Conservation (phyloP, 2,888 invertebrate species). For the Epinotia bilunana region DNA sequence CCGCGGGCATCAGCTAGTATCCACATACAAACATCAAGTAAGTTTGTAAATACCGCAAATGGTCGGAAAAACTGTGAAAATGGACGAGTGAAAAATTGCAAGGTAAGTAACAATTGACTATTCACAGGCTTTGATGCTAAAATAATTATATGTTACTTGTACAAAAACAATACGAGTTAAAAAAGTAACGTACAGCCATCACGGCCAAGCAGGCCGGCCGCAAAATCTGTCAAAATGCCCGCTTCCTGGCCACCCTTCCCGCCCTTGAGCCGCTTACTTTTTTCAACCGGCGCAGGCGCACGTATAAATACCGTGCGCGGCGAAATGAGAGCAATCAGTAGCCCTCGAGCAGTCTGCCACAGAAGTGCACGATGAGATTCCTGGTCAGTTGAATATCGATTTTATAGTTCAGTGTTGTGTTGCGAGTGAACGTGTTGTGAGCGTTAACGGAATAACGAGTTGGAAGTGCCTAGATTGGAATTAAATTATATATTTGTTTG, state of each 20-base stretch:
- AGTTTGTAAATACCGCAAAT: too few relatives aligned
- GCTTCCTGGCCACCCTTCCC: slow-evolving; percentile 81
- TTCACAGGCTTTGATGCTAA: background rate
- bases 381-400: slow-evolving; percentile 68
- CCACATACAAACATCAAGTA: too few relatives aligned
- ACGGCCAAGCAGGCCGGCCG: slow-evolving; percentile 50
- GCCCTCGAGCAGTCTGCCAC: slow-evolving; percentile 63
- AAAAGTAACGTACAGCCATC: slow-evolving; percentile 27
- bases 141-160: background rate
- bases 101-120: background rate
- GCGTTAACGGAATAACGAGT: slow-evolving; percentile 8
- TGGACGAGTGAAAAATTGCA: background rate
- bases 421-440: slow-evolving; percentile 27
- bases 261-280: slow-evolving; percentile 57
- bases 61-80: background rate
- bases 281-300: slow-evolving; percentile 52
- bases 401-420: slow-evolving; percentile 11
- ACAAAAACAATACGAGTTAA: background rate
- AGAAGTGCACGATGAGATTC: slow-evolving; percentile 72
- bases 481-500: slow-evolving; percentile 27
- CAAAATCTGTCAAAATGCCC: slow-evolving; percentile 64
- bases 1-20: too few relatives aligned
- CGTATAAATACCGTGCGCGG: slow-evolving; percentile 69
- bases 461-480: slow-evolving; percentile 14
- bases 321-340: slow-evolving; percentile 70